Conservation (phyloP, 2,888 invertebrate species). For the Lepas anatifera region DNA sequence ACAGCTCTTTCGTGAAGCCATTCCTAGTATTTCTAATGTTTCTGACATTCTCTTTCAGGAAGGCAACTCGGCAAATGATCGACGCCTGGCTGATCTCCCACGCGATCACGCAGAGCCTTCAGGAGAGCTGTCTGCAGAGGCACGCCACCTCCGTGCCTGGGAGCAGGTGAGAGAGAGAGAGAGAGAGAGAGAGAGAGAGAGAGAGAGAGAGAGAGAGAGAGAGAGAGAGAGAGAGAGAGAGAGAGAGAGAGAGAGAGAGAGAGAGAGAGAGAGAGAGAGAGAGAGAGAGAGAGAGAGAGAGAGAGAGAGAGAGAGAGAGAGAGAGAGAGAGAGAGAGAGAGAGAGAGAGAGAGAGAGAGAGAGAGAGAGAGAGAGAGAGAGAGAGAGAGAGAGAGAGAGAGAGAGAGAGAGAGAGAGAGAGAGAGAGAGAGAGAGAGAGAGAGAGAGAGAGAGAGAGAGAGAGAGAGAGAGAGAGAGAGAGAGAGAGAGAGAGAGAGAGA, state of each 20-base stretch:
- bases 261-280: neutral
- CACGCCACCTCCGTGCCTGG: neutral
- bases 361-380: no score
- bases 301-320: neutral
- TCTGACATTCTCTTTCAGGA: conserved; percentile 6
- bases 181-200: neutral
- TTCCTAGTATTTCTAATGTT: no score
- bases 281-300: neutral
- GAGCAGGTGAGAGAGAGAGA: conserved; percentile 8
- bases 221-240: neutral
- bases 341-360: neutral
- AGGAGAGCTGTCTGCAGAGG: neutral
- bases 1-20: no score
- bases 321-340: neutral
- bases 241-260: neutral
- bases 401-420: no score
- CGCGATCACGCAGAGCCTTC: neutral
- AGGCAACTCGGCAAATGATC: neutral
- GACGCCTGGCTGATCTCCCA: neutral
- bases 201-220: neutral
- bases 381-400: no score
- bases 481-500: neutral
- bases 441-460: neutral
- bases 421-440: neutral
- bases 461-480: neutral